Evolutionary conservation across 2,888 invertebrate genomes (phyloP), one percentile per base, ranked within the genome.

Genomic region (Sinhomidia bicolor): DNA sequence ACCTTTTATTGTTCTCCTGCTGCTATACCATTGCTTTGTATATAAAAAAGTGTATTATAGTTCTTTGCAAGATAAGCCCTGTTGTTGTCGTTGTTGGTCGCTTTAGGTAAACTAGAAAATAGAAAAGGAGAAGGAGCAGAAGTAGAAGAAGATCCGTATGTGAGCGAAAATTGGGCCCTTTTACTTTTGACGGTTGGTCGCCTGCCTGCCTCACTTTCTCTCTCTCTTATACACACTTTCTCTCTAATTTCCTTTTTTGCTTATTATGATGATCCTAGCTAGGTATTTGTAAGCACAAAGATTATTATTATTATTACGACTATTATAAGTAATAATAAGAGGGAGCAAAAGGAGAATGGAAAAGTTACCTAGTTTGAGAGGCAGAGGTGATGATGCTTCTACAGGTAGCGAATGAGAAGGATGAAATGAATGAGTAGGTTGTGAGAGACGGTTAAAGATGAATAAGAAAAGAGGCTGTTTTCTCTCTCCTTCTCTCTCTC

Each of bases 1-100:
- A 36, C 47, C 85, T 41, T 36, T 36, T 85, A 85, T 85, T 85
- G 85, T 84, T 68, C 71, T 60, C 76, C 47, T 4, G 60, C 60
- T 23, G 41, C n/a, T 68, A 12, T 47, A 47, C 36, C 10, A 47
- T 1, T 47, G 3, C 60, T 26, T 65, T 2, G 26, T 65, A 26
- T 65, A n/a, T n/a, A n/a, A n/a, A n/a, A n/a, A n/a, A n/a, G n/a
- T n/a, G n/a, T n/a, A n/a, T n/a, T n/a, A n/a, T 36, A 36, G 36
- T 36, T 7, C 36, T 36, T 36, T 7, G 7, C n/a, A 12, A 32
- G 17, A 29, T 51, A 76, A 76, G 29, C 51, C 51, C 36, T 36
- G 29, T 32, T 68, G n/a, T n/a, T 47, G 20, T 54, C n/a, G 51
- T 54, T 51, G 44, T 57, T 32, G 47, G 29, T 17, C 26, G 14